Base-by-base conservation (phyloP, 53 echinoderm and acorn worm genomes). In the Apostichopus leukothele region DNA sequence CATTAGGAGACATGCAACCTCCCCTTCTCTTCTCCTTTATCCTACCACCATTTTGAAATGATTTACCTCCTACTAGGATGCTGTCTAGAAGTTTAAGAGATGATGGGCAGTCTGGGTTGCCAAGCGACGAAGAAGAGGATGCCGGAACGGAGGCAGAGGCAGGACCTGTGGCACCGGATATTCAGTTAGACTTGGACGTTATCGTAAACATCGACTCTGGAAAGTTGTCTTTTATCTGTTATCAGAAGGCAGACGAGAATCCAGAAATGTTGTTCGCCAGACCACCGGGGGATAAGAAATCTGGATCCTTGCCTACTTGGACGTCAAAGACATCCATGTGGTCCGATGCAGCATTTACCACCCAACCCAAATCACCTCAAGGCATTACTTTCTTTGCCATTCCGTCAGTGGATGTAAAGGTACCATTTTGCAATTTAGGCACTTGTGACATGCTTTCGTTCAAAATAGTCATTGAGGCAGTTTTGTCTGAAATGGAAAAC, bases 341-440 rank as follows among this genome's bases (percentile, higher is more conserved):
- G 74, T 52, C 88, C 5, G 75, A 87, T 19, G 54, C 52, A 7
- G 50, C 88, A 10, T 75, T 75, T 75, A 39, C 74, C 54, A 87
- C 51, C 19, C 74, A 75, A 19, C 52, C 75, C 14, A 74, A 89
- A 18, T 89, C 92, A 13, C 90, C 86, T 5, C 89, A 89, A 86
- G 92, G 92, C 3, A 74, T 86, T 39, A 86, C 94, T 14, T 90
- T 92, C 68, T 96, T 96, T 84, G 90, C 93, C 60, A 92, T 96
- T 12, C 96, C 96, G 26, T 91, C 96, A 9, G 92, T 96, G 21
- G 96, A 96, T 87, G 93, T 96, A 60, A 96, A 96, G 94, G 96
- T 96, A 68, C 71, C 39, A 39, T 0, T 39, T 2, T 39, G 39
- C 3, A 39, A 39, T 39, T 39, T 39, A 39, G 39, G 39, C 39